These are phyloP conservation scores for Diphyllodes magnificus DNA, from an alignment of 2,113 vertebrate species.

Conservation along the genomic window DNA sequence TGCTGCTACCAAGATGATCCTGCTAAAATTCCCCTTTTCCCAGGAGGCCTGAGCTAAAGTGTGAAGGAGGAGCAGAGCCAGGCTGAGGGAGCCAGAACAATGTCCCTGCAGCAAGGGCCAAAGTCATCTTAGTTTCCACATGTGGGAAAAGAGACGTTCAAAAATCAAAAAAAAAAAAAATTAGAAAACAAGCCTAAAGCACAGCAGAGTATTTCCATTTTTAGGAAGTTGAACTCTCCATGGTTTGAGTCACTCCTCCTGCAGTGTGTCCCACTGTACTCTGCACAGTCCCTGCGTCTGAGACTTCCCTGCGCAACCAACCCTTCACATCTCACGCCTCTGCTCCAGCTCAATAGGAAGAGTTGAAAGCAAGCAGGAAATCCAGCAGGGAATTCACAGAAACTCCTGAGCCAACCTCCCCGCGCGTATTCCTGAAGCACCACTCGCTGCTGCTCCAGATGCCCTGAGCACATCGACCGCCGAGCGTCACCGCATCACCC, in stretches of 20 bases:
- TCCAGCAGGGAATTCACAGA: neutral
- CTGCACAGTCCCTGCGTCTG: neutral
- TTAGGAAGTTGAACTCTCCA: neutral
- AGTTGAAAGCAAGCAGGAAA: neutral
- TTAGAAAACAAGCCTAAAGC: neutral
- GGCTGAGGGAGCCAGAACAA: neutral
- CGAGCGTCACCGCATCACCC: rapidly evolving
- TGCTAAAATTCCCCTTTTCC: neutral
- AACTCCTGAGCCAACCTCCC: neutral
- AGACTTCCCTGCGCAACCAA: neutral
- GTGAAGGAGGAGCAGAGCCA: neutral
- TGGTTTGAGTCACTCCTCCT: neutral
- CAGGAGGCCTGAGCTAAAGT: neutral
- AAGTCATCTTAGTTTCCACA: neutral
- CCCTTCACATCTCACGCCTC: rapidly evolving
- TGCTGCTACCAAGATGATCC: neutral
- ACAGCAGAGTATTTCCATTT: neutral
- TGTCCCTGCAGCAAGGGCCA: neutral
- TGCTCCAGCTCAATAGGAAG: neutral
- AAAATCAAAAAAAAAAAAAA: neutral
- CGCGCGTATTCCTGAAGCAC: rapidly evolving
- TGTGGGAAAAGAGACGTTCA: neutral
- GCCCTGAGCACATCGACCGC: rapidly evolving
- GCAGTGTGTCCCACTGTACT: neutral
- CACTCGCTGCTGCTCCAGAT: neutral